A percentile compares a stretch with the other conserved stretches of the same genome.
Conservation (phyloP, 37 sponge, comb jelly and placozoan species). For the Oopsacas minuta region DNA sequence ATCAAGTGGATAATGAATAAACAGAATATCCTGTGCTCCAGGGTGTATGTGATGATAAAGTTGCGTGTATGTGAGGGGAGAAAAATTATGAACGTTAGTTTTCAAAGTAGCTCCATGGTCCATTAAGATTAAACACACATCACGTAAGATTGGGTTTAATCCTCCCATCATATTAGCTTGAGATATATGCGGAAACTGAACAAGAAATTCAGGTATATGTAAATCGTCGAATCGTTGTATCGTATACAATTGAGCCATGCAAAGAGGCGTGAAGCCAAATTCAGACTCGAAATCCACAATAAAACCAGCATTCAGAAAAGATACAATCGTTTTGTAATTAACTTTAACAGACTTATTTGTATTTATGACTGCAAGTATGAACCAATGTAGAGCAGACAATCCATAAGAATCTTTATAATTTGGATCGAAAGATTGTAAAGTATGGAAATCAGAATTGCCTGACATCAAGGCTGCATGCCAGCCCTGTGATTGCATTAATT, state of each 20-base stretch:
- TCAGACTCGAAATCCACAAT: neutral
- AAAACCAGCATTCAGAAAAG: neutral
- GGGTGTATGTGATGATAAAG: neutral
- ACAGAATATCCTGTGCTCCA: neutral
- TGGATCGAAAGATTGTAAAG: neutral
- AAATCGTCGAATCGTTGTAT: neutral
- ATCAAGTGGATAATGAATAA: neutral
- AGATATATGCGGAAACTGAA: no score
- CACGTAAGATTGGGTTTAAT: no score
- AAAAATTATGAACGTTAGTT: neutral
- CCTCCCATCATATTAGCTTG: no score
- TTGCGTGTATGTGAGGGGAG: slow-evolving; percentile 6
- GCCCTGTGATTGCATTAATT: no score
- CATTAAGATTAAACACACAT: neutral
- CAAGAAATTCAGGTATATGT: no score
- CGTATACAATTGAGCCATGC: neutral
- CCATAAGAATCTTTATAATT: neutral
- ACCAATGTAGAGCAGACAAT: neutral
- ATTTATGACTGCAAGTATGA: neutral
- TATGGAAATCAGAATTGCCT: neutral
- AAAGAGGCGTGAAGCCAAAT: neutral
- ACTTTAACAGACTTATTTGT: neutral
- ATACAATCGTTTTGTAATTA: neutral
- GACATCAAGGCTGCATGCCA: neutral
- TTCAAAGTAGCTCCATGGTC: neutral